These are phyloP conservation scores for Odontesthes bonariensis DNA, from an alignment of 2,113 vertebrate genomes.

Conservation along the genomic window DNA sequence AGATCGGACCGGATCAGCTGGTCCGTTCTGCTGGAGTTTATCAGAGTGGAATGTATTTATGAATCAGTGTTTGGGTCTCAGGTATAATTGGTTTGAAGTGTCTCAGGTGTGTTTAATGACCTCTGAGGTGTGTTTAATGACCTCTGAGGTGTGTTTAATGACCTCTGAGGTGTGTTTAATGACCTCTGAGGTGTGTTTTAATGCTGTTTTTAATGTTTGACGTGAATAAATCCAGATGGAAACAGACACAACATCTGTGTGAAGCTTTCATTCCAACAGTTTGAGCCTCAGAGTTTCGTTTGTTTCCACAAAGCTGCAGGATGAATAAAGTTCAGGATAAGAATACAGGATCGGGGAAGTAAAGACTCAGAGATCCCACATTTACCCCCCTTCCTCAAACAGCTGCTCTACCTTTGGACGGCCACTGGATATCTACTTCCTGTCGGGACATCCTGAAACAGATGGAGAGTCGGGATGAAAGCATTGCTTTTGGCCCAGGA, in stretches of 20 bases:
- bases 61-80: slow-evolving; percentile 32
- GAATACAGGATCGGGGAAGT: no score
- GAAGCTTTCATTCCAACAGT: not conserved
- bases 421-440: no score
- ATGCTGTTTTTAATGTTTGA: slow-evolving; percentile 8
- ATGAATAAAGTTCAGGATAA: no score
- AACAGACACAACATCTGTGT: not conserved
- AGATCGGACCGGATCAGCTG: not conserved
- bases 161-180: slow-evolving; percentile 5
- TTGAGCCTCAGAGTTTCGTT: no score
- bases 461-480: no score
- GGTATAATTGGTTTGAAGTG: slow-evolving; percentile 3
- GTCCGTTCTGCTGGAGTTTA: not conserved
- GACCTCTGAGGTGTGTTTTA: not conserved
- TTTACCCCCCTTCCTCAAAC: no score
- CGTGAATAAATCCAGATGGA: slow-evolving; percentile 2
- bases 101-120: not conserved
- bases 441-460: no score
- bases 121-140: not conserved
- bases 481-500: no score
- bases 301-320: no score
- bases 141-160: slow-evolving; percentile 1
- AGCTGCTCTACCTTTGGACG: no score
- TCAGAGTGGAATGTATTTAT: slow-evolving; percentile 14
- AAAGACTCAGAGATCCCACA: no score